Percentiles rank a stretch among this genome's conserved stretches.
Evolutionary conservation across 2,888 invertebrate genomes (phyloP).

Genomic region (Spialia ferax): DNA sequence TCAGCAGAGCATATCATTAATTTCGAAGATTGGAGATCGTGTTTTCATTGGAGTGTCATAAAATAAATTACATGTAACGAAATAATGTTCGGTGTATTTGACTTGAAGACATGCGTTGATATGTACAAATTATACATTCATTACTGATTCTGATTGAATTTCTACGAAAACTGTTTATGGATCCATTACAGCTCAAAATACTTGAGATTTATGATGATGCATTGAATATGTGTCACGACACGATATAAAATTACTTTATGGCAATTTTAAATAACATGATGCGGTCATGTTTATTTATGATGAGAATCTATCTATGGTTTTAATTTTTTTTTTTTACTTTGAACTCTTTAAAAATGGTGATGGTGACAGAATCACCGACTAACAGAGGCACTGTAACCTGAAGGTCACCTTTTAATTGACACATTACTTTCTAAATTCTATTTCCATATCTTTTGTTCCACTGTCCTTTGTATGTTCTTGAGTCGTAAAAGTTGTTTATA

Average conservation of each 20-base stretch:
- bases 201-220: not conserved
- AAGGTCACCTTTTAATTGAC: not conserved
- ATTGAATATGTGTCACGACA: not conserved
- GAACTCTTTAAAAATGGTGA: no score
- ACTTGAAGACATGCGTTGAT: slow-evolving; percentile 1
- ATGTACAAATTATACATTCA: not conserved
- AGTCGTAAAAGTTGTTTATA: slow-evolving; percentile 5
- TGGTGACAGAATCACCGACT: not conserved
- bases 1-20: not conserved
- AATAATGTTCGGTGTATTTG: slow-evolving; percentile 1
- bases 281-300: no score
- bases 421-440: not conserved
- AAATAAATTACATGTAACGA: slow-evolving; percentile 2
- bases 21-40: not conserved
- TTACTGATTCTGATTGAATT: slow-evolving; percentile 15
- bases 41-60: not conserved
- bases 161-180: slow-evolving; percentile 4
- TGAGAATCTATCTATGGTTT: no score
- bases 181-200: not conserved
- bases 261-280: not conserved
- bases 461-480: not conserved
- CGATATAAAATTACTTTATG: not conserved
- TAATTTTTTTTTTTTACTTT: no score
- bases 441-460: slow-evolving; percentile 6
- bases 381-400: not conserved